Percentiles rank a stretch among this genome's conserved stretches.
Evolutionary conservation across 2,888 invertebrate genomes (phyloP).

Genomic region (Notodromas monacha): DNA sequence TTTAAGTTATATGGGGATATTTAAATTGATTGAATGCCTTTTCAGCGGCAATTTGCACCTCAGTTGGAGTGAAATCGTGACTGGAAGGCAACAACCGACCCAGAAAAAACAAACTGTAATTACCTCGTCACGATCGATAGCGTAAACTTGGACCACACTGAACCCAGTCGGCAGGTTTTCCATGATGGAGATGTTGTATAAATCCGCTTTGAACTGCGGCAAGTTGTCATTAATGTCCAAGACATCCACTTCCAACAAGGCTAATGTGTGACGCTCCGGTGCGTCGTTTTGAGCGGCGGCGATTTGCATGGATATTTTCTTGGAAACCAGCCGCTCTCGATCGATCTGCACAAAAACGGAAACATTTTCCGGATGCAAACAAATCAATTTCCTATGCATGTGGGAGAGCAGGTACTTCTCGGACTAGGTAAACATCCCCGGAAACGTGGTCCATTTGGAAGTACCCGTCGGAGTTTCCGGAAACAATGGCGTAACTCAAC

Average conservation of each 20-base stretch:
- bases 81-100: too few species aligned
- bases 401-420: background rate
- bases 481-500: background rate
- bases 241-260: slow-evolving; percentile 12
- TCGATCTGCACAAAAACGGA: background rate
- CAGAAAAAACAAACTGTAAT: too few species aligned
- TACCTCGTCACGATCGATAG: slow-evolving; percentile 45
- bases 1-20: too few species aligned
- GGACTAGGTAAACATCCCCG: background rate
- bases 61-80: too few species aligned
- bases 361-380: too few species aligned
- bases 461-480: background rate
- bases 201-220: slow-evolving; percentile 12
- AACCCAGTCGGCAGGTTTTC: slow-evolving; percentile 27
- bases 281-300: background rate
- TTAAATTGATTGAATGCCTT: too few species aligned
- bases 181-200: slow-evolving; percentile 13
- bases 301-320: background rate
- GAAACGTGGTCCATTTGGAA: background rate
- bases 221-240: slow-evolving; percentile 12
- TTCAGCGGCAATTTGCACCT: too few species aligned
- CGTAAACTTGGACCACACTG: slow-evolving; percentile 19
- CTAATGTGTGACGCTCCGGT: background rate
- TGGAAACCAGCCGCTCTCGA: background rate
- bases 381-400: too few species aligned